Conservation (phyloP, 2,113 vertebrate genomes). For the Dasyornis broadbenti region DNA sequence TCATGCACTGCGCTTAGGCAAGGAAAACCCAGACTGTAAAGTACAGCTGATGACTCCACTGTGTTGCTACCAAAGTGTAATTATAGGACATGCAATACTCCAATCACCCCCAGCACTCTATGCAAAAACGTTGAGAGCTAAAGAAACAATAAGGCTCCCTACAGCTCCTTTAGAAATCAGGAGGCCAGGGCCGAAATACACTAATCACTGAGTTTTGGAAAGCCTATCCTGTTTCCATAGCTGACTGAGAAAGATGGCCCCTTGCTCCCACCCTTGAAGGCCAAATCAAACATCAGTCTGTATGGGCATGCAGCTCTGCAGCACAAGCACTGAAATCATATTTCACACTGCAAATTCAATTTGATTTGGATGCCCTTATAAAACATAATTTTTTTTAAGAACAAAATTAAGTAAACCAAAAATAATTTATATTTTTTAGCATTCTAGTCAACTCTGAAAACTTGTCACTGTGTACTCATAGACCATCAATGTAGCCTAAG, state of each 20-base stretch:
- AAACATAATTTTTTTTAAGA: background rate
- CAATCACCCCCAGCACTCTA: background rate
- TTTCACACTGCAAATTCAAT: background rate
- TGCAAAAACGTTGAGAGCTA: background rate
- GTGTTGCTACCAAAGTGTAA: background rate
- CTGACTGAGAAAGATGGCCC: background rate
- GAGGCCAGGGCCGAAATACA: background rate
- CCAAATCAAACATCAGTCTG: background rate
- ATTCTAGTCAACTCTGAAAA: background rate
- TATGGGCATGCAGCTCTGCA: background rate
- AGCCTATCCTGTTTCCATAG: background rate
- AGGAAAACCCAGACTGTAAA: background rate
- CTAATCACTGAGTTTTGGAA: background rate
- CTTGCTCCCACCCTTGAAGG: background rate
- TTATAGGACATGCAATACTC: background rate
- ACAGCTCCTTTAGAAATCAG: background rate
- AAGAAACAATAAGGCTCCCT: background rate
- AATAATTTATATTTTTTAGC: background rate
- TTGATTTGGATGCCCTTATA: background rate
- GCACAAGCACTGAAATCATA: background rate
- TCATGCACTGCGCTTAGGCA: background rate
- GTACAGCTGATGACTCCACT: background rate
- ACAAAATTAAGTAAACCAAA: background rate
- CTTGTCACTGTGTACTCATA: background rate
- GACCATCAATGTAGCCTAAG: accelerated